Base-by-base conservation (phyloP, 2,113 vertebrate species). In the Chaetops frenatus region DNA sequence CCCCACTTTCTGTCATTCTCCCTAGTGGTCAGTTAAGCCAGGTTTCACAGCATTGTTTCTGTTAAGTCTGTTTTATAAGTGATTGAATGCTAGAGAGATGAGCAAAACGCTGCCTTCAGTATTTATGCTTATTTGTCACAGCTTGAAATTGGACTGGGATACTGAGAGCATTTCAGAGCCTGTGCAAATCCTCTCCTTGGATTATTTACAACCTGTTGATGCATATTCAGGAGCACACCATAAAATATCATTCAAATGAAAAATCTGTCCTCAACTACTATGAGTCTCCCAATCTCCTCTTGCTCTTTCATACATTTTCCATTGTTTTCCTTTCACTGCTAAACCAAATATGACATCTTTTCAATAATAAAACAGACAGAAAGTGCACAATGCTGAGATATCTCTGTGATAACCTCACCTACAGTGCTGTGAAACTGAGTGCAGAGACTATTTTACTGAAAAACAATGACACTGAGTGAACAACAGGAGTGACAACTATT, bases 201-300 rank as follows among this genome's bases (percentile, higher is more conserved):
- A 91, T 94, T 95, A 96, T 96, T 89, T 94, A 92, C 36, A 81
- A 82, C 83, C 48, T 95, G 92, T 86, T 84, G 84, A 69, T 92
- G 70, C 73, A 74, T 78, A 88, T 94, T 78, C 74, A 84, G 38
- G 24, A 95, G 40, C 51, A 81, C 29, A 91, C 18, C 74, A 48
- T 74, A 91, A 97, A 95, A 86, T 60, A 65, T 50, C 71, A 91
- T 66, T 90, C 64, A 87, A 86, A 47, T 51, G 22, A 86, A 81
- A 86, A 94, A 92, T 88, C 71, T 81, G 6, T 57, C 61, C 86
- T 95, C 57, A 85, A 15, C 51, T 77, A 69, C 77, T 54, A 19
- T 4, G 33, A 90, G 66, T 25, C 60, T 62, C 47, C 45, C 33
- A 11, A n/a, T 14, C 21, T 57, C 64, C 35, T 86, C 35, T 17